Evolutionary conservation across 1,140 invertebrate genomes (phyloP), one percentile per base, ranked within the genome.

Genomic region (Sogatella furcifera): DNA sequence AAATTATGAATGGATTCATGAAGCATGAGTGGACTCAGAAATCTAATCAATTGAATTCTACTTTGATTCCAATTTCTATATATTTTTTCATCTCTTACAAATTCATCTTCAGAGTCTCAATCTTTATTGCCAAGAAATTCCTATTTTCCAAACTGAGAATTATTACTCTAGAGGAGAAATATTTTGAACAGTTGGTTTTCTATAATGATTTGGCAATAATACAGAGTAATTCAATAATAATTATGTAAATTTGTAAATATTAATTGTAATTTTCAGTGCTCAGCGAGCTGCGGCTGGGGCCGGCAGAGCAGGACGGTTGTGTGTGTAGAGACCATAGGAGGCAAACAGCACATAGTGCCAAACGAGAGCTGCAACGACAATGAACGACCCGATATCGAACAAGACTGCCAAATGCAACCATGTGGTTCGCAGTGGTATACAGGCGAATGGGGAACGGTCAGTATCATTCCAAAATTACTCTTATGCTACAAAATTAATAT

Each of bases 231-330:
- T 4, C 2, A 28, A 28, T 28, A 28, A 28, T 28, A 28, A 28
- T 6, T 2, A 28, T 28, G n/a, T n/a, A n/a, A n/a, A n/a, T n/a
- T n/a, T n/a, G n/a, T n/a, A n/a, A 28, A 28, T 28, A 28, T 4
- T 4, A 28, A 4, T 28, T 28, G 6, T 28, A 4, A 2, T 56
- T 55, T 60, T 5, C 71, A 82, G 70, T 90, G 88, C 69, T 83
- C 82, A 14, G 75, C 76, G 0, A 67, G 74, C 4, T 86, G 85
- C 63, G 83, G 84, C 10, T 70, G 77, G 49, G 83, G 84, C 0
- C 73, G 80, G 22, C 78, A 84, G 61, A 74, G 76, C 2, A 79
- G 78, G 59, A 77, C 82, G n/a, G 72, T 82, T 0, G 76, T 79
- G 55, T 89, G 87, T 67, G 58, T 76, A 59, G 68, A 60, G 49